phyloP scores from a whole-genome alignment of 2,113 vertebrate genomes.

The Odocoileus hemionus region DNA sequence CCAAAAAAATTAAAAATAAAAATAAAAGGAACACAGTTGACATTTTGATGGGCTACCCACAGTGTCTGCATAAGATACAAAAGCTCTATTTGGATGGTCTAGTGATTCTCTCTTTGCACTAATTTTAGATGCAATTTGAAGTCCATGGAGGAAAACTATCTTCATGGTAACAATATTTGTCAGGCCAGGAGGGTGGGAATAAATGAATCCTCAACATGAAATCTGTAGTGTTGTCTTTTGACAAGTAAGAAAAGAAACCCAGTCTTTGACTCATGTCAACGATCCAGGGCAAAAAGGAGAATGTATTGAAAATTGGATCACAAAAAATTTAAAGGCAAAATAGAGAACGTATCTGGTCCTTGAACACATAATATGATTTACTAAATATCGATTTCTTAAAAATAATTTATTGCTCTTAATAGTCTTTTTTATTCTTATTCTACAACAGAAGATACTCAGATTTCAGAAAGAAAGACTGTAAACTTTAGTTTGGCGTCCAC shows the following conservation, averaged over 20 bases:
- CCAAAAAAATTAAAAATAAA: slow-evolving; percentile 51
- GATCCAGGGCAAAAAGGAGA: slow-evolving; percentile 80
- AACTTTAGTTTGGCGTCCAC: slow-evolving; percentile 99
- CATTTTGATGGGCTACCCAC: slow-evolving; percentile 75
- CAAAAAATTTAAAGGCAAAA: slow-evolving; percentile 87
- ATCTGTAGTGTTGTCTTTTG: slow-evolving; percentile 62
- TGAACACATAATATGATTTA: slow-evolving; percentile 96
- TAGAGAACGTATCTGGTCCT: slow-evolving; percentile 93
- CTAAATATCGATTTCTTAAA: slow-evolving; percentile 98
- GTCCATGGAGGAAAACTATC: slow-evolving; percentile 78
- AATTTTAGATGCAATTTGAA: slow-evolving; percentile 77
- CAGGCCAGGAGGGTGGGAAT: slow-evolving; percentile 74
- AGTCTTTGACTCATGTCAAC: slow-evolving; percentile 78
- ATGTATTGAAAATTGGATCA: slow-evolving; percentile 81
- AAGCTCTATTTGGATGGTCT: slow-evolving; percentile 61
- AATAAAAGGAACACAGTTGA: slow-evolving; percentile 68
- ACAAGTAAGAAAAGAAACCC: slow-evolving; percentile 71
- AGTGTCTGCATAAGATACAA: slow-evolving; percentile 72
- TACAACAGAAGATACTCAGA: slow-evolving; percentile 98
- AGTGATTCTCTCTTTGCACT: slow-evolving; percentile 71
- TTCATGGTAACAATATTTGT: slow-evolving; percentile 76
- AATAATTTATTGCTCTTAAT: slow-evolving; percentile 99
- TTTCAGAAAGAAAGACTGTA: slow-evolving; percentile 96
- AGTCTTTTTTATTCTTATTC: slow-evolving; percentile 85
- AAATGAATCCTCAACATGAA: slow-evolving; percentile 65